Conservation (phyloP, 2,113 vertebrate species). For the Girardinichthys multiradiatus region DNA sequence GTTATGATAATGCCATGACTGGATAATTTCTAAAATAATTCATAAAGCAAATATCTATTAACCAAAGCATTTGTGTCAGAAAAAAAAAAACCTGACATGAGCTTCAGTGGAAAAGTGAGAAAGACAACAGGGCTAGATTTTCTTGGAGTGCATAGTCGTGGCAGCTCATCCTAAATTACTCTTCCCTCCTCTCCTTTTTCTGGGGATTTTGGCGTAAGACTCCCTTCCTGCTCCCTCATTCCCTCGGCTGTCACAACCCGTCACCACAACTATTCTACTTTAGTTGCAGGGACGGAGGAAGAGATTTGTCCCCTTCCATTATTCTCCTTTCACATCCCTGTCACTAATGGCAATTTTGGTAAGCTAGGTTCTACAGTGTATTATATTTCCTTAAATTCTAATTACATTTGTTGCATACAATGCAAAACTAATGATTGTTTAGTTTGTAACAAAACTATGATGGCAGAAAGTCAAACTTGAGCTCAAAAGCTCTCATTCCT, state of each 20-base stretch:
- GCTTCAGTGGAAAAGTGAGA: slow-evolving; percentile 35
- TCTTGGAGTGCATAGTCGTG: slow-evolving; percentile 11
- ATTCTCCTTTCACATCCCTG: slow-evolving; percentile 47
- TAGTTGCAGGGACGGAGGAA: slow-evolving; percentile 57
- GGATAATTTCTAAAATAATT: slow-evolving; percentile 40
- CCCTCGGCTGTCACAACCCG: slow-evolving; percentile 73
- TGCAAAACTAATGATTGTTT: slow-evolving; percentile 32
- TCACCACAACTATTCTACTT: slow-evolving; percentile 75
- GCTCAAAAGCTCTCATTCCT: slow-evolving; percentile 51
- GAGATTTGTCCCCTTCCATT: slow-evolving; percentile 64
- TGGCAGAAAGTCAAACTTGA: slow-evolving; percentile 25
- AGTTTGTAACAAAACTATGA: slow-evolving; percentile 39
- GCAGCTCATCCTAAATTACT: slow-evolving; percentile 64
- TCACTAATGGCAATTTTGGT: slow-evolving; percentile 45
- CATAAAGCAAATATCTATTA: slow-evolving; percentile 31
- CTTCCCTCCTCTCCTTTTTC: slow-evolving; percentile 56
- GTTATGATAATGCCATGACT: slow-evolving; percentile 56
- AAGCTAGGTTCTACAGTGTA: slow-evolving; percentile 23
- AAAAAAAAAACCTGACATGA: not conserved
- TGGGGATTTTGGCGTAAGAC: slow-evolving; percentile 68
- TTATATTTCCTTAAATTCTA: slow-evolving; percentile 15
- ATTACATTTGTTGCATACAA: slow-evolving; percentile 37
- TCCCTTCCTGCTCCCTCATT: slow-evolving; percentile 65
- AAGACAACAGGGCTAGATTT: slow-evolving; percentile 36
- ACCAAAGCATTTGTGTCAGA: not conserved